Conservation (phyloP, 2,113 vertebrate species). For the Hydrochoerus hydrochaeris region DNA sequence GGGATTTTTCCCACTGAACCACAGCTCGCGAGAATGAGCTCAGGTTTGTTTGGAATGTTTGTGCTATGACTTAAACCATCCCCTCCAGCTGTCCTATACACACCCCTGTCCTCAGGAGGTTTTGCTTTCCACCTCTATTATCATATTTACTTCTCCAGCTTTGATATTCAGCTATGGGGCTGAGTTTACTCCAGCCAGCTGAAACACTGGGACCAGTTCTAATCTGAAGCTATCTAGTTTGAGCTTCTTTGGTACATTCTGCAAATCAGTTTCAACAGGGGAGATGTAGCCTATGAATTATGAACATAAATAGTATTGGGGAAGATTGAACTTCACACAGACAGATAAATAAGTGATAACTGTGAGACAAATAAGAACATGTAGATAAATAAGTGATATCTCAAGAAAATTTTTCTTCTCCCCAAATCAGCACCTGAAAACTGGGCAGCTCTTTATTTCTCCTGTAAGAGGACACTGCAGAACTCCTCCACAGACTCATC, state of each 20-base stretch:
- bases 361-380: constrained; percentile 52
- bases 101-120: background rate
- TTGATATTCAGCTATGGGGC: background rate
- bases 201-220: background rate
- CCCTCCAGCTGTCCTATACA: background rate
- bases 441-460: background rate
- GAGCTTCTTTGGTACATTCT: constrained; percentile 34
- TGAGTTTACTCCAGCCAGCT: background rate
- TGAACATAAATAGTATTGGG: constrained; percentile 57
- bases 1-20: background rate
- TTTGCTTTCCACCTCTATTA: background rate
- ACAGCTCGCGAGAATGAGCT: background rate
- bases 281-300: constrained; percentile 71
- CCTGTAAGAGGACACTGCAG: constrained; percentile 8
- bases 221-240: constrained; percentile 16
- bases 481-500: background rate
- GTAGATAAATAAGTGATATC: constrained; percentile 62
- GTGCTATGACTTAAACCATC: background rate
- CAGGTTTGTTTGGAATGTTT: background rate
- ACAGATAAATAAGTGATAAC: constrained; percentile 74
- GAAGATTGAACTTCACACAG: constrained; percentile 70
- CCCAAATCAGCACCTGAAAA: constrained; percentile 56
- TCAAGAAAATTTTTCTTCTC: constrained; percentile 72
- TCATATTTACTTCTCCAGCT: constrained; percentile 23
- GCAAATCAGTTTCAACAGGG: constrained; percentile 64